Base-by-base conservation (phyloP, 1,140 invertebrate species). In the Papilio polyxenes region DNA sequence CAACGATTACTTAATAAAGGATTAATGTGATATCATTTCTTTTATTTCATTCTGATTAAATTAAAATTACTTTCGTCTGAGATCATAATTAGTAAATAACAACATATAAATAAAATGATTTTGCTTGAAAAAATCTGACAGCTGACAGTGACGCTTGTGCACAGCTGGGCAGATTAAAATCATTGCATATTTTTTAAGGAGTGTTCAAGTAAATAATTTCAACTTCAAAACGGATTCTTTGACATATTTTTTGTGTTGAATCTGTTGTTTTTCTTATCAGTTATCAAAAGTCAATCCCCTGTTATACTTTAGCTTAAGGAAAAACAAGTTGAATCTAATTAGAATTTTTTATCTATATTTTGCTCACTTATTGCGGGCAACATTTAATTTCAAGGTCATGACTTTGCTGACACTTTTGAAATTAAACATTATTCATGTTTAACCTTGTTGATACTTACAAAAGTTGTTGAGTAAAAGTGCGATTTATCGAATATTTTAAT, bases 1-100 rank as follows among this genome's bases (percentile, higher is more conserved):
- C 82, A 40, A 89, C 79, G 65, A 72, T 72, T 72, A 37, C 11
- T 15, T 81, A 91, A 87, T 37, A 72, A 40, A 72, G 23, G 23
- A 31, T 9, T 72, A 37, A 31, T 37, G 0, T 59, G 17, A 20
- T 20, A 59, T 20, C 7, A n/a, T 59, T 20, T 13, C 10, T 72
- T 72, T 72, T 72, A 40, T 13, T 37, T 40, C 65, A 72, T 72
- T 7, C 31, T 72, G 65, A 15, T 15, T 37, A 11, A 72, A 72
- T 72, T 37, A 3, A 72, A 72, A 72, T 72, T 37, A 37, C 40
- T 72, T 37, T 37, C 65, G 17, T 37, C 11, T 72, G 65, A 72
- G 31, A 72, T 72, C 65, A 72, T 72, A 72, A 72, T 72, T 37
- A 15, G 65, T 72, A 72, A 72, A 72, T 72, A 72, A 40, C 65